These are phyloP conservation scores for Gallinago stenura DNA, from an alignment of 2,797 vertebrate species.

Conservation along the genomic window DNA sequence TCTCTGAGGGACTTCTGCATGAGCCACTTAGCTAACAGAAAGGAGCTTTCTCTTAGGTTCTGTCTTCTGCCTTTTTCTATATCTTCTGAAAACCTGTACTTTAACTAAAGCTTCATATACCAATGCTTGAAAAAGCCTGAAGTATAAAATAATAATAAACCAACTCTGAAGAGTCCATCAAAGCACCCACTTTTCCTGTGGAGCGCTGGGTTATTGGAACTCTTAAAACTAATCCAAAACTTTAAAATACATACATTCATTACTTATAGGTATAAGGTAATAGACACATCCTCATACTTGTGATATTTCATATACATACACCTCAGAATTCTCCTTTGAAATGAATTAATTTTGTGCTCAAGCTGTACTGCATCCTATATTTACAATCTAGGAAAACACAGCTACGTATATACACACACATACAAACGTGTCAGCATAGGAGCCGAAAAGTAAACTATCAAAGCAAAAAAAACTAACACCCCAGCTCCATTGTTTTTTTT, in stretches of 20 bases:
- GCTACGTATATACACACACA: neutral
- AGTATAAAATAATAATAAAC: neutral
- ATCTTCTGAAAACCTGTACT: neutral
- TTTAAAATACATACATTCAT: neutral
- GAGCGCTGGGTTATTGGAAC: neutral
- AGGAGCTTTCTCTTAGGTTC: neutral
- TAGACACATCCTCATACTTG: neutral
- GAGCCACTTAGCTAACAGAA: neutral
- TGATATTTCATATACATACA: accelerated
- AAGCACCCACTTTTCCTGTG: neutral
- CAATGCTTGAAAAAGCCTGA: neutral
- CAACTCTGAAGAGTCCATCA: neutral
- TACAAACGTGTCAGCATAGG: accelerated
- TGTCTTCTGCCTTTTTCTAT: neutral
- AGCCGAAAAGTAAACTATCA: neutral
- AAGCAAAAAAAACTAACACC: neutral
- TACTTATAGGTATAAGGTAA: neutral
- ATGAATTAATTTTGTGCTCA: neutral
- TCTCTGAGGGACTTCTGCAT: neutral
- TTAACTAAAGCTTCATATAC: neutral
- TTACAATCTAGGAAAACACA: neutral
- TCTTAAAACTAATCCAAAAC: neutral
- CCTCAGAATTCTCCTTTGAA: neutral
- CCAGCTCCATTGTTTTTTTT: neutral
- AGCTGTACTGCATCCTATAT: neutral